Conservation (phyloP, 2,113 vertebrate genomes). For the Anguilla rostrata region DNA sequence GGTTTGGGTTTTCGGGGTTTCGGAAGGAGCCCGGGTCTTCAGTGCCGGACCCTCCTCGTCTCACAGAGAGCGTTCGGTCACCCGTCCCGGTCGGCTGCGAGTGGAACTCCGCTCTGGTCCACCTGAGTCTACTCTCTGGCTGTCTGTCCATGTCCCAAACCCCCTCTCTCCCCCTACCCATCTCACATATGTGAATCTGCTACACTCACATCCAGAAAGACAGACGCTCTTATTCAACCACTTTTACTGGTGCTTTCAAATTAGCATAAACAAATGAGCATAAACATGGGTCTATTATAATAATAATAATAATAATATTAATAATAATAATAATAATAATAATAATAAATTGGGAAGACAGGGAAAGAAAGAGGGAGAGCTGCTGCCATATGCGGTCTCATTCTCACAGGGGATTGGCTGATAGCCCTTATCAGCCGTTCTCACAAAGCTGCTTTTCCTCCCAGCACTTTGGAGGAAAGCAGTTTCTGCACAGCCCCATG, state of each 20-base stretch:
- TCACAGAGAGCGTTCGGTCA: neutral
- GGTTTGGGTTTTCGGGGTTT: neutral
- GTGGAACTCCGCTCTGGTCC: neutral
- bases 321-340: slow-evolving; percentile 21
- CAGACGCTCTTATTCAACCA: slow-evolving; percentile 34
- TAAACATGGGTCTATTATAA: slow-evolving; percentile 23
- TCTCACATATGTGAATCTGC: slow-evolving; percentile 9
- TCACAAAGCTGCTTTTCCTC: slow-evolving; percentile 44
- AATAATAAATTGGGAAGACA: neutral
- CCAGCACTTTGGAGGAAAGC: slow-evolving; percentile 37
- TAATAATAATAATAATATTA: slow-evolving; percentile 6
- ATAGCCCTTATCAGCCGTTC: slow-evolving; percentile 48
- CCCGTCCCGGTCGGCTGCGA: neutral
- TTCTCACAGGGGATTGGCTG: slow-evolving; percentile 17
- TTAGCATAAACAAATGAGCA: slow-evolving; percentile 39
- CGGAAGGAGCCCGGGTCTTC: too few species aligned
- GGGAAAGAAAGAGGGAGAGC: neutral
- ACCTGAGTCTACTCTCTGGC: neutral
- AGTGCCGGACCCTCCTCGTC: too few species aligned
- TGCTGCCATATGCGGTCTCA: neutral
- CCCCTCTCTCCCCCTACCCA: slow-evolving; percentile 15
- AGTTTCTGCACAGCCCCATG: neutral
- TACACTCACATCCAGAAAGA: neutral
- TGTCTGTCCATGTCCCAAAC: neutral
- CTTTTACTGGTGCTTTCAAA: slow-evolving; percentile 29